Percentiles rank a stretch among this genome's conserved stretches.
phyloP scores from a whole-genome alignment of 2,888 invertebrate species.

The Panopea generosa region DNA sequence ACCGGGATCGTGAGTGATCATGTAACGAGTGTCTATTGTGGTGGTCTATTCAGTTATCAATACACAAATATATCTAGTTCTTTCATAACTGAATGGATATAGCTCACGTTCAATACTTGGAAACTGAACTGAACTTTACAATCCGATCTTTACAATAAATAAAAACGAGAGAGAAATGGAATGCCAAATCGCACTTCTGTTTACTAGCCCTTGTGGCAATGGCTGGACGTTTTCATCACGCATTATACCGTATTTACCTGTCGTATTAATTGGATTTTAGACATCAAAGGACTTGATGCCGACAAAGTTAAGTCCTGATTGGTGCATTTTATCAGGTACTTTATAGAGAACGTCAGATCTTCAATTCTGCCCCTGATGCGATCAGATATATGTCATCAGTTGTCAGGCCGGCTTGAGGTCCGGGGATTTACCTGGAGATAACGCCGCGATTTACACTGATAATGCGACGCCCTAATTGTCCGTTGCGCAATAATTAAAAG shows the following conservation, averaged over 20 bases:
- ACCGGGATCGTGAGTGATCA: too few species aligned
- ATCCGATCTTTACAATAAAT: too few species aligned
- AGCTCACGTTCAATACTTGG: too few species aligned
- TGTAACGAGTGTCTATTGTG: too few species aligned
- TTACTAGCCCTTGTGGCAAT: slow-evolving; percentile 11
- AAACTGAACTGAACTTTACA: too few species aligned
- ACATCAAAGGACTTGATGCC: slow-evolving; percentile 68
- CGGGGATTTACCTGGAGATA: not conserved
- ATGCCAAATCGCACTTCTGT: too few species aligned
- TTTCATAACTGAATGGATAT: too few species aligned
- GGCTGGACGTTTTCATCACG: slow-evolving; percentile 66
- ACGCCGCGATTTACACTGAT: not conserved
- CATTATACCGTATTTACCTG: slow-evolving; percentile 74
- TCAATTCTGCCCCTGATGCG: not conserved
- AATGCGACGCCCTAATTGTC: too few species aligned
- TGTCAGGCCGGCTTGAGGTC: not conserved
- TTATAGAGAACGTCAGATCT: slow-evolving; percentile 3
- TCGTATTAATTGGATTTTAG: slow-evolving; percentile 77
- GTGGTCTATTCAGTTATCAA: too few species aligned
- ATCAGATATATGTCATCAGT: not conserved
- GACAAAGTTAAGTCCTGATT: slow-evolving; percentile 35
- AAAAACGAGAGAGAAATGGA: too few species aligned
- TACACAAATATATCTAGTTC: too few species aligned
- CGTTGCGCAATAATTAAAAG: too few species aligned
- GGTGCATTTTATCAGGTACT: slow-evolving; percentile 18